These are phyloP conservation scores for Anguilla japonica DNA, from an alignment of 2,113 vertebrate genomes.

Conservation along the genomic window DNA sequence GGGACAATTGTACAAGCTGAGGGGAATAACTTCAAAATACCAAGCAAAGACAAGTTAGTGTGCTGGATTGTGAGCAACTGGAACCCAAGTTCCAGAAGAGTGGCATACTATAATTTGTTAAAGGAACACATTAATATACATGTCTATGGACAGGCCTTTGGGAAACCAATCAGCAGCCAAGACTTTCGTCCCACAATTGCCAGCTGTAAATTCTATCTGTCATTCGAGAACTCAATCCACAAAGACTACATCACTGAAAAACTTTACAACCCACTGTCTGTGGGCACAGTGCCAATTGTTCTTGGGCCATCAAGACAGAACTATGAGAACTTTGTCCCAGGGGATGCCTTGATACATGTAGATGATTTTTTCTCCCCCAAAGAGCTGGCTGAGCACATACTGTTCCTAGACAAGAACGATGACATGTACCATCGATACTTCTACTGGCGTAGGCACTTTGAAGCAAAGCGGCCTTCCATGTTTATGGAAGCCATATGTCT, in stretches of 20 bases:
- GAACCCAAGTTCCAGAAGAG: conserved; percentile 76
- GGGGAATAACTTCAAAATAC: conserved; percentile 70
- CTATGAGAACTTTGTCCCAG: conserved; percentile 81
- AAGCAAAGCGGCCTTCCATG: conserved; percentile 65
- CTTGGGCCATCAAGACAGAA: conserved; percentile 80
- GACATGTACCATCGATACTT: conserved; percentile 79
- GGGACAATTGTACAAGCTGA: conserved; percentile 75
- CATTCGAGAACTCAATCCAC: conserved; percentile 83
- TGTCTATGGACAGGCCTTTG: conserved; percentile 77
- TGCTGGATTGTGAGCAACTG: conserved; percentile 86
- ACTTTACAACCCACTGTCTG: conserved; percentile 71
- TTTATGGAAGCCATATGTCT: conserved; percentile 78
- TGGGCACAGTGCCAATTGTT: conserved; percentile 79
- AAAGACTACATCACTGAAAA: conserved; percentile 86
- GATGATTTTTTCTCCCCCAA: conserved; percentile 80
- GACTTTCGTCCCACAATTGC: conserved; percentile 78
- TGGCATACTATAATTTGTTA: conserved; percentile 81
- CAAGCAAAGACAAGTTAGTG: conserved; percentile 77
- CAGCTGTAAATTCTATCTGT: conserved; percentile 82
- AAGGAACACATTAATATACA: conserved; percentile 79
- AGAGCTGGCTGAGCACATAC: conserved; percentile 77
- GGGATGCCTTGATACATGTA: conserved; percentile 82
- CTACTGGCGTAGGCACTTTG: conserved; percentile 80
- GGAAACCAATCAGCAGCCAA: conserved; percentile 73
- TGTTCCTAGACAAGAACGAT: conserved; percentile 77